Evolutionary conservation across 2,113 vertebrate species (phyloP), one percentile per base, ranked within the genome.

Genomic region (Phoxinus phoxinus): DNA sequence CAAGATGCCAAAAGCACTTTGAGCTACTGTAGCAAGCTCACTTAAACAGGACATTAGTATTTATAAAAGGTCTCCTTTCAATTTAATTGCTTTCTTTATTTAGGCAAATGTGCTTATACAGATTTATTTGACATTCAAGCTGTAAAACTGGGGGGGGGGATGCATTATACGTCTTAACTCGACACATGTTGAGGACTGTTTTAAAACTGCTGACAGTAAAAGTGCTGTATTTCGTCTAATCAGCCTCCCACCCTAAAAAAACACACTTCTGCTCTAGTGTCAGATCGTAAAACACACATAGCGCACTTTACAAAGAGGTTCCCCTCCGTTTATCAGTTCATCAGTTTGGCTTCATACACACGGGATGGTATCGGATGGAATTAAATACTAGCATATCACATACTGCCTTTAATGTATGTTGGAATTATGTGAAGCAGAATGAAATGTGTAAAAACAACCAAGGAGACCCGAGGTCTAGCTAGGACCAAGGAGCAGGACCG

Each of bases 71-170:
- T 80, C 77, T 67, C 15, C 32, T 56, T 80, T 85, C 81, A 72
- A 15, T 77, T 76, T 81, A 74, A 79, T 77, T 76, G 78, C 61
- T 17, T n/a, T 74, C 85, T 61, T 87, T 86, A 85, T 84, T 79
- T 71, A 80, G 46, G 87, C 21, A 37, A 58, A 61, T 71, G 61
- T 35, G 73, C 84, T 71, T 59, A 58, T 85, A 82, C 21, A 86
- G 81, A 76, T 83, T 83, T 72, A 83, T 83, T 83, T 83, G 65
- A 83, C 81, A 73, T 83, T 41, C 32, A 25, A 83, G 65, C 23
- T 72, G 81, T 67, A 69, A 82, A 67, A 81, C 78, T 65, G 19
- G 46, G 19, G 27, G 46, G 19, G 27, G 44, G 65, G n/a, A 37
- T n/a, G 44, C 80, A 71, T 71, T 53, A 71, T 71, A 71, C 27